A percentile compares a stretch with the other conserved stretches of the same genome.
phyloP scores from a whole-genome alignment of 2,888 invertebrate genomes.

The Eupithecia subfuscata region DNA sequence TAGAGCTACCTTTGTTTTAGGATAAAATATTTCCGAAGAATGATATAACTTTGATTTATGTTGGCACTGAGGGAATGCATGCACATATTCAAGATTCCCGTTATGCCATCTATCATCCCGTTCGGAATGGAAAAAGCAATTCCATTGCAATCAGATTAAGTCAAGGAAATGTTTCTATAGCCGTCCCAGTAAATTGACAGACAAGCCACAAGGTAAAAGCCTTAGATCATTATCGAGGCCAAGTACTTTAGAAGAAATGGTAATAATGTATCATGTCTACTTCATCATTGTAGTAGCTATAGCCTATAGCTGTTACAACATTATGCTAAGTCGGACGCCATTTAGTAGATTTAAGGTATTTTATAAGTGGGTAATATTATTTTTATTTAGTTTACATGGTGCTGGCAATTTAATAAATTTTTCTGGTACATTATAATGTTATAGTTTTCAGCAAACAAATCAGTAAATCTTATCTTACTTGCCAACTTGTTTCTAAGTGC shows the following conservation, averaged over 20 bases:
- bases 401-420: too few species aligned
- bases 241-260: conserved; percentile 13
- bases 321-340: too few species aligned
- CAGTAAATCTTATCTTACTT: neutral
- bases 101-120: conserved; percentile 42
- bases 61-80: conserved; percentile 30
- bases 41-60: conserved; percentile 27
- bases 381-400: too few species aligned
- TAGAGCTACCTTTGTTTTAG: neutral
- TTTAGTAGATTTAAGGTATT: too few species aligned
- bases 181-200: conserved; percentile 35
- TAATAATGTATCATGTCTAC: neutral
- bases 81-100: conserved; percentile 34
- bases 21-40: conserved; percentile 10
- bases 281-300: too few species aligned
- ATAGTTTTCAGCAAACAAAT: too few species aligned
- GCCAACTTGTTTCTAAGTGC: neutral
- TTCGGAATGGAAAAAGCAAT: conserved; percentile 41
- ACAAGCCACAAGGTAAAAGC: conserved; percentile 28
- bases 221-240: conserved; percentile 27
- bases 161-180: conserved; percentile 34
- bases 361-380: too few species aligned
- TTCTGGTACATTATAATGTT: too few species aligned
- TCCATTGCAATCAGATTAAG: conserved; percentile 39
- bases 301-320: too few species aligned